Evolutionary conservation across 1,140 invertebrate species (phyloP).

Genomic region (Paramacrobiotus metropolitanus): DNA sequence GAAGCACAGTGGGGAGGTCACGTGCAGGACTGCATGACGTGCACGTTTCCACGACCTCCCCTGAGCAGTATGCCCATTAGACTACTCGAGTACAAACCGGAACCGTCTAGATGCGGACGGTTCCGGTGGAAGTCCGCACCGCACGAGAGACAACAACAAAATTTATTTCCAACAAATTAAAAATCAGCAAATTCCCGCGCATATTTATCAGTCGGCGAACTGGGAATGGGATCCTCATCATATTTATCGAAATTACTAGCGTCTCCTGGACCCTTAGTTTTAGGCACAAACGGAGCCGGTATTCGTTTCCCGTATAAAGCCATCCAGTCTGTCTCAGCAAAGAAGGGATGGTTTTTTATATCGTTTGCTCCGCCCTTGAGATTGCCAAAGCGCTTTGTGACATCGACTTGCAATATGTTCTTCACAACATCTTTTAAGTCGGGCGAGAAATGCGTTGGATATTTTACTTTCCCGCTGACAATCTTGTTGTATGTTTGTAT

Average conservation of each 20-base stretch:
- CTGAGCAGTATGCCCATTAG: no score
- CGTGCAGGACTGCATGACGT: no score
- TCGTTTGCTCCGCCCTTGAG: conserved; percentile 26
- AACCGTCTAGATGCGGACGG: no score
- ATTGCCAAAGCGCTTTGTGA: conserved; percentile 26
- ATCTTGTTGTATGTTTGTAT: conserved; percentile 4
- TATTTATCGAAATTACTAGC: conserved; percentile 7
- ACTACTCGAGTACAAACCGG: no score
- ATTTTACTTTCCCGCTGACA: conserved; percentile 5
- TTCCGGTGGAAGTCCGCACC: no score
- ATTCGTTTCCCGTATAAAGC: conserved; percentile 24
- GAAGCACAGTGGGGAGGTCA: no score
- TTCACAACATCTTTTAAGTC: conserved; percentile 10
- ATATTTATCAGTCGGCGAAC: conserved; percentile 1
- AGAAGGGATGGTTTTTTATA: conserved; percentile 26
- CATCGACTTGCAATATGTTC: conserved; percentile 25
- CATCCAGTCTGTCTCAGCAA: conserved; percentile 25
- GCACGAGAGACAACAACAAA: no score
- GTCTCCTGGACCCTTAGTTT: conserved; percentile 6
- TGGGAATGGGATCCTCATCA: conserved; percentile 4
- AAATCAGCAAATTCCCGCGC: conserved; percentile 5
- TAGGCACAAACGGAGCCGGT: conserved; percentile 5
- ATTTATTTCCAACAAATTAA: not conserved
- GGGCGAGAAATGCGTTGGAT: conserved; percentile 5
- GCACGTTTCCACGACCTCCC: no score